Base-by-base conservation (phyloP, 35 echinoderm and acorn worm species). In the Heliocidaris erythrogramma region DNA sequence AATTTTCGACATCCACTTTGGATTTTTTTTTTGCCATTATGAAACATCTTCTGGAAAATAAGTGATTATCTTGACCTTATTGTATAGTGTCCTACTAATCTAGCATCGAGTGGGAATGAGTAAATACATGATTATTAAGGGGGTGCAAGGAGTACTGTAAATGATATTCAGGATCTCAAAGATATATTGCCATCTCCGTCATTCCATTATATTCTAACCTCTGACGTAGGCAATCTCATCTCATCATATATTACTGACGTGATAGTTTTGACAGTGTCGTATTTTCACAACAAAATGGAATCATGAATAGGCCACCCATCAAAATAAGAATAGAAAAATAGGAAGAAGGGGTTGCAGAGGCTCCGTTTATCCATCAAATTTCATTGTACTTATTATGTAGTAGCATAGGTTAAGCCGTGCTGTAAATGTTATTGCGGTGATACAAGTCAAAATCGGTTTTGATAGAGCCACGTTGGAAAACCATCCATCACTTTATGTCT, bases 401-500 rank as follows among this genome's bases (percentile, higher is more conserved):
- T 78, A 78, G 8, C 65, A 78, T 18, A 78, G 65, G 65, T 78
- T 78, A 78, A 78, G 65, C 65, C 65, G 65, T 78, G 65, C n/a
- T 78, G 65, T 56, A 56, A 56, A 56, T 56, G 52, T 27, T 78
- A 78, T 78, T 78, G 65, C 65, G 65, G 65, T 78, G 21, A 78
- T 78, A 78, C 24, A 78, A 78, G 65, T 78, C 65, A 78, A 78
- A 78, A n/a, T 78, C 65, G 65, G 18, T 78, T 78, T 78, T 78
- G 18, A 78, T 27, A 78, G 65, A 78, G 18, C 27, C 65, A 78
- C 65, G 65, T 78, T 27, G n/a, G 27, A 78, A 78, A 78, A 78
- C 65, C 65, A 78, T 78, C 65, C 65, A 78, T 78, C 65, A 78
- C n/a, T 78, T 78, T 78, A 78, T n/a, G 21, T 78, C 65, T 78